phyloP scores from a whole-genome alignment of 2,888 invertebrate genomes.

The Epicampocera succincta region DNA sequence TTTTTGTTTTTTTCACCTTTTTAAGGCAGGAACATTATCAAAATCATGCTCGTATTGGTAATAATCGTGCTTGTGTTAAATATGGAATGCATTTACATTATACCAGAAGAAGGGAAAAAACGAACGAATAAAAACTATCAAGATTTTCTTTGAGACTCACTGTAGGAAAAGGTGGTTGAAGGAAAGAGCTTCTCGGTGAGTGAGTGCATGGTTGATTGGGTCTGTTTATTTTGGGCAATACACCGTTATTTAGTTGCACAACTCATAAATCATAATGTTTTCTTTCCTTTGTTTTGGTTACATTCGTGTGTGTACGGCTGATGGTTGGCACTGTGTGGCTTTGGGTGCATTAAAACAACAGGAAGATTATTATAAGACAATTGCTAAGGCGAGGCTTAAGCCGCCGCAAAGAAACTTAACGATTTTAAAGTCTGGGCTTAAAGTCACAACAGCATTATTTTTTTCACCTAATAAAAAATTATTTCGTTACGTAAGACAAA shows the following conservation, averaged over 20 bases:
- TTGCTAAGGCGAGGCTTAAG: conserved; percentile 41
- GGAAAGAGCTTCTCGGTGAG: conserved; percentile 16
- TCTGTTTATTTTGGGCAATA: conserved; percentile 24
- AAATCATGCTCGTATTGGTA: conserved; percentile 21
- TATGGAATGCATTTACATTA: conserved; percentile 41
- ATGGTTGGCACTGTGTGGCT: neutral
- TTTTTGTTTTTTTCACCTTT: neutral
- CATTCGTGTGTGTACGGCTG: neutral
- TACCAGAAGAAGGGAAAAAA: neutral
- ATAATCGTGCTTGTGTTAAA: conserved; percentile 53
- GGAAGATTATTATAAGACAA: conserved; percentile 39
- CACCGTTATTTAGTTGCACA: conserved; percentile 45
- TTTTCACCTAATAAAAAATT: neutral
- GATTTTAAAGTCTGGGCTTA: neutral
- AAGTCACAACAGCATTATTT: conserved; percentile 15
- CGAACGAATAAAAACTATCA: conserved; percentile 28
- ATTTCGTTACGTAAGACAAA: conserved; percentile 12
- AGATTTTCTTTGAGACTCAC: conserved; percentile 34
- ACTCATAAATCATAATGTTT: conserved; percentile 58
- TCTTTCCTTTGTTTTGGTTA: neutral
- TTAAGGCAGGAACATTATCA: conserved; percentile 48
- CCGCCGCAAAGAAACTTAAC: neutral
- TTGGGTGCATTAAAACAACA: conserved; percentile 32
- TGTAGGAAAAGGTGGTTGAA: conserved; percentile 6
- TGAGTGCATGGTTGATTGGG: conserved; percentile 27